Base-by-base conservation (phyloP, 2,797 vertebrate species). In the Siniperca undulata region DNA sequence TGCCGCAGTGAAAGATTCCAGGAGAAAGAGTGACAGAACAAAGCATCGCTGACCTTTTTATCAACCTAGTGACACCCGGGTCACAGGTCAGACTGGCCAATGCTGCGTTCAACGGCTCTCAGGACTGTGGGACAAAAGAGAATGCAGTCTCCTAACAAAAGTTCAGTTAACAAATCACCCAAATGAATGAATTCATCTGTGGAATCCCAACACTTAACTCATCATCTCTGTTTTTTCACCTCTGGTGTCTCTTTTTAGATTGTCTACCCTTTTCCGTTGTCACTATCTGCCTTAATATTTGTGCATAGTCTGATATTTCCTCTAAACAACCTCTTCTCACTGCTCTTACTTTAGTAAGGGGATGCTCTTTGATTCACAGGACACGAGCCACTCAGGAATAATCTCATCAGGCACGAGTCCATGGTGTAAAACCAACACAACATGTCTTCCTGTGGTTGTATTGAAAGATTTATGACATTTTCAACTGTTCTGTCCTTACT, bases 391-490 rank as follows among this genome's bases (percentile, higher is more conserved):
- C 73, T 66, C 14, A 0, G 68, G 77, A 82, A 86, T 87, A 67
- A 86, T 84, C 67, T 78, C 61, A 84, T 87, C 78, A 78, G 58
- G 42, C 73, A 75, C 2, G 3, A 76, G 71, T 81, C 78, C 68
- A 78, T 38, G 42, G 27, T 81, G 75, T 60, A 53, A 74, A 74
- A 81, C 58, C 44, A 82, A 84, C 69, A 78, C 72, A 78, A 38
- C 69, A 75, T 19, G 71, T 83, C 79, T 72, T 77, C 40, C 46
- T 79, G 64, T 80, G 73, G 70, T 83, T 73, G 19, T 30, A 67
- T 80, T 55, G 67, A 78, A 89, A 89, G 82, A 89, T 87, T 85
- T 40, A 85, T 83, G 77, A 72, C 64, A 53, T 86, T 52, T 85
- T 88, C 78, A 83, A 86, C 61, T 61, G 34, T 72, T 53, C 53